A percentile compares a stretch with the other conserved stretches of the same genome.
Conservation (phyloP, 2,113 vertebrate genomes). For the Microcebus murinus region DNA sequence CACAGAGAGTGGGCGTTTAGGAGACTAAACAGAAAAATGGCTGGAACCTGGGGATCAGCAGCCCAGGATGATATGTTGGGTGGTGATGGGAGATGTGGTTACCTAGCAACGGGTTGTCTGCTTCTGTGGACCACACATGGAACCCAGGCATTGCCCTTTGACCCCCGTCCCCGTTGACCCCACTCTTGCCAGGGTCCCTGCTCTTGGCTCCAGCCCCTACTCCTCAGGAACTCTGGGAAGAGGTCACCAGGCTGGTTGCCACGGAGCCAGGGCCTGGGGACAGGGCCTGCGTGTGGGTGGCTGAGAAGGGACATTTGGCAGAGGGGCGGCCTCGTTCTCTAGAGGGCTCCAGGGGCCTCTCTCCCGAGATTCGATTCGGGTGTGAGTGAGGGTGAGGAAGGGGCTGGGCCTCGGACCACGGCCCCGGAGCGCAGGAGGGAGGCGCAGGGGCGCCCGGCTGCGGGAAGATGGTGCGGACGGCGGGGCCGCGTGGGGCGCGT, state of each 20-base stretch:
- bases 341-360: neutral
- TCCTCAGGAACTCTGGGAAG: neutral
- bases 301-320: neutral
- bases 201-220: neutral
- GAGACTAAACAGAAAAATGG: neutral
- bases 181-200: neutral
- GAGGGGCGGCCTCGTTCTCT: neutral
- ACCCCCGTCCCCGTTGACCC: neutral
- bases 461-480: neutral
- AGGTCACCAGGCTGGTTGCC: neutral
- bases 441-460: neutral
- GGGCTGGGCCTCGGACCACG: neutral
- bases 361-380: neutral
- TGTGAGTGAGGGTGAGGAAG: neutral
- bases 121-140: neutral
- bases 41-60: neutral
- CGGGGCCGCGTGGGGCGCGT: too few relatives aligned
- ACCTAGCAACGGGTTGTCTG: slow-evolving; percentile 46
- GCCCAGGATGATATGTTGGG: neutral
- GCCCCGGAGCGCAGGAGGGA: too few relatives aligned
- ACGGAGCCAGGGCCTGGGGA: neutral
- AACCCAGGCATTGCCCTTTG: slow-evolving; percentile 47
- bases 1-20: neutral
- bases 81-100: neutral
- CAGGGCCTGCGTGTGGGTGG: neutral